phyloP scores from a whole-genome alignment of 2,113 vertebrate species.

The Noctilio leporinus region DNA sequence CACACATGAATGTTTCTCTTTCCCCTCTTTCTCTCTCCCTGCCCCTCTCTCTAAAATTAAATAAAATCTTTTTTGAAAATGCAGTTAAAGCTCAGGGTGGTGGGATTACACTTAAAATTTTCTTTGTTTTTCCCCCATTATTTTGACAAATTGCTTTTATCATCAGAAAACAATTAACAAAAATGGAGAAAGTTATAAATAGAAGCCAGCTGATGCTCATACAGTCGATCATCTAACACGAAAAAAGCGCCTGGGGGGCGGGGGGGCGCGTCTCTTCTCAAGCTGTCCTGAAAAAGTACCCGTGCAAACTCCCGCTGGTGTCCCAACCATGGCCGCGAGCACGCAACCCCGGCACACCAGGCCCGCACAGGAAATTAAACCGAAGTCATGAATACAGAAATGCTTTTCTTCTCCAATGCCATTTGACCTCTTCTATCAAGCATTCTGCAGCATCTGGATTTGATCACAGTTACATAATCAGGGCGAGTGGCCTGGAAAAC shows the following conservation, averaged over 20 bases:
- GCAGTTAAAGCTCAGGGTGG: background rate
- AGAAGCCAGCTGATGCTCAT: background rate
- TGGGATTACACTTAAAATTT: background rate
- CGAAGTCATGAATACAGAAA: conserved; percentile 51
- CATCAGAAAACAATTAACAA: background rate
- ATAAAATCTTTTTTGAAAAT: too few species aligned
- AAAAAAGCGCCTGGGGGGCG: background rate
- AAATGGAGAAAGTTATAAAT: background rate
- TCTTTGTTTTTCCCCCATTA: background rate
- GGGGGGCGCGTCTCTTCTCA: background rate
- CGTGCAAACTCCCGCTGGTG: background rate
- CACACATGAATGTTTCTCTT: too few species aligned
- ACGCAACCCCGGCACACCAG: background rate
- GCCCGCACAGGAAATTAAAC: conserved; percentile 66
- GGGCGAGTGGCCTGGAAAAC: conserved; percentile 59
- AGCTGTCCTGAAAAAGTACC: background rate
- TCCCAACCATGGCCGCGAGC: background rate
- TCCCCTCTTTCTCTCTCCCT: too few species aligned
- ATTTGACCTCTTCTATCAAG: conserved; percentile 61
- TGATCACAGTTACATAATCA: conserved; percentile 47
- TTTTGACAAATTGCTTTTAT: background rate
- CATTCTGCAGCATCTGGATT: conserved; percentile 60
- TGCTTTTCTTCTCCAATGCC: conserved; percentile 59
- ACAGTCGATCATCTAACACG: background rate
- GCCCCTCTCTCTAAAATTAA: too few species aligned